Base-by-base conservation (phyloP, 2,113 vertebrate genomes). In the Euleptes europaea region DNA sequence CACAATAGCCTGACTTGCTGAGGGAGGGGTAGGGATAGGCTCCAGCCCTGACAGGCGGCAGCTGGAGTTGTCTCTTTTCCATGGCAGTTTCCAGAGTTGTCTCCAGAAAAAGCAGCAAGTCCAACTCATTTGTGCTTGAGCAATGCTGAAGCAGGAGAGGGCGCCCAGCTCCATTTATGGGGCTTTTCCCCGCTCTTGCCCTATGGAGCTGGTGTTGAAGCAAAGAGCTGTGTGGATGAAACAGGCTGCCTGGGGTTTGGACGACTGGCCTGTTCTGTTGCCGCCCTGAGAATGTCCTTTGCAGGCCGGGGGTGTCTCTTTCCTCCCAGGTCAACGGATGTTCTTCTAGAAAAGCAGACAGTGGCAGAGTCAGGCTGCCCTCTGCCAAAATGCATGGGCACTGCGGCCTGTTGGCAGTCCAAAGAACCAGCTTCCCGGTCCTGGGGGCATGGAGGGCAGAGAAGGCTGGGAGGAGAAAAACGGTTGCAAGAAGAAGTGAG, bases 361-460 rank as follows among this genome's bases (percentile, higher is more conserved):
- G 21, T 38, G 1, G 75, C 19, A 42, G 54, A 11, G 6, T 28
- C 63, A 44, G 9, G 19, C 2, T 1, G 26, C 5, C 35, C 35
- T 14, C 54, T 2, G 83, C 90, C 84, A 71, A 86, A 13, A 44
- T 66, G 84, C 88, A 77, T 79, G 63, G 88, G 40, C 14, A 9
- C 54, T 1, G 80, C 82, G 2, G 51, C 1, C 2, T 1, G 4
- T 1, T 77, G 82, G 84, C 76, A 89, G 91, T 90, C 73, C 89
- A 67, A 88, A 90, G 88, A 83, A 75, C 74, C 86, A 84, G 74
- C 77, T 74, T 8, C 42, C 82, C 78, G 73, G 54, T 17, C 2
- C 14, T 3, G 70, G 78, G 65, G 31, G 5, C 2, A 67, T 86
- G 40, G 82, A 91, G 84, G 83, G 14, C 31, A 74, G 72, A 40